These are phyloP conservation scores for Danio tinwini DNA, from an alignment of 2,797 vertebrate species.

Conservation along the genomic window DNA sequence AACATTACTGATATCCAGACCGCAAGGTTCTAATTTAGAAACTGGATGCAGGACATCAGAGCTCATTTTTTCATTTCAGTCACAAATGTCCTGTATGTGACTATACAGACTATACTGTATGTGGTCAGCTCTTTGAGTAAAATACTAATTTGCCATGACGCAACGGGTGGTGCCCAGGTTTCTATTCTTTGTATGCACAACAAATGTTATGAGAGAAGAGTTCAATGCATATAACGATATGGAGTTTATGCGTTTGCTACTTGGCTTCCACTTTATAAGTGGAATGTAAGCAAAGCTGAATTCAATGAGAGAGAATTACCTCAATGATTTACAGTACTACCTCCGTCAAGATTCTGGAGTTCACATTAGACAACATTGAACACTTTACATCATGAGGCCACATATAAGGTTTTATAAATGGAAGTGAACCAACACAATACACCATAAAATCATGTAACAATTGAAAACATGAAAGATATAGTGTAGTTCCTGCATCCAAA, in stretches of 20 bases:
- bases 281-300: too few species aligned
- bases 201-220: not conserved
- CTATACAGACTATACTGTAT: not conserved
- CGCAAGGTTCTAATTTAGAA: not conserved
- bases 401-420: too few species aligned
- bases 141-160: slow-evolving; percentile 9
- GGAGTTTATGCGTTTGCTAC: not conserved
- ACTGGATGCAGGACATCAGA: not conserved
- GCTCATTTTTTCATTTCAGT: not conserved
- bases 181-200: not conserved
- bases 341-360: too few species aligned
- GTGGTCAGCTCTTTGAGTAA: not conserved
- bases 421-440: too few species aligned
- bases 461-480: too few species aligned
- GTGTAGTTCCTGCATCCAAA: too few species aligned
- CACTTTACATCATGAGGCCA: too few species aligned
- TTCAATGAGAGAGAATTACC: too few species aligned
- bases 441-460: too few species aligned
- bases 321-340: too few species aligned
- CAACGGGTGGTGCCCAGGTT: not conserved
- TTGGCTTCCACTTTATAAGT: too few species aligned
- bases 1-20: slow-evolving; percentile 9
- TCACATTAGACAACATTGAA: too few species aligned
- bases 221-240: not conserved
- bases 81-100: not conserved